Conservation (phyloP, 1,140 invertebrate genomes). For the Nymphalis io region DNA sequence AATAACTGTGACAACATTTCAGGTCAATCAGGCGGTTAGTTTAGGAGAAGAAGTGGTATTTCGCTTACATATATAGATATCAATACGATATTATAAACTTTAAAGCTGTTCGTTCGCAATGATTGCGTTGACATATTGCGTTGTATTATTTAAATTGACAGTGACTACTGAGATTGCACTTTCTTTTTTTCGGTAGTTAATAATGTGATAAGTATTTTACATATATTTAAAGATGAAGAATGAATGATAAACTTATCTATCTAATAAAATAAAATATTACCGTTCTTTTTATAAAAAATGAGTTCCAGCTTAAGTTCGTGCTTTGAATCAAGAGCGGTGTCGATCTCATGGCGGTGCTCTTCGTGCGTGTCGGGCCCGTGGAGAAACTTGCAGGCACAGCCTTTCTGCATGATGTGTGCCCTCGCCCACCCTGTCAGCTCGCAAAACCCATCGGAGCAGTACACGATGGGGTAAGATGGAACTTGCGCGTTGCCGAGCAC, state of each 20-base stretch:
- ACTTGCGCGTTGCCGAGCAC: slow-evolving; percentile 98
- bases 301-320: slow-evolving; percentile 96
- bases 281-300: slow-evolving; percentile 96
- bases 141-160: too few relatives aligned
- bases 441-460: slow-evolving; percentile 98
- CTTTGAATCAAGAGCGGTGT: slow-evolving; percentile 93
- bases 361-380: slow-evolving; percentile 95
- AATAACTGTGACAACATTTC: too few relatives aligned
- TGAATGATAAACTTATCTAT: not conserved
- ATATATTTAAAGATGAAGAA: too few relatives aligned
- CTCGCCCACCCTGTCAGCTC: slow-evolving; percentile 96
- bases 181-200: too few relatives aligned
- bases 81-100: too few relatives aligned
- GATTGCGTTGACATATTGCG: too few relatives aligned
- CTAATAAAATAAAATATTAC: slow-evolving; percentile 80
- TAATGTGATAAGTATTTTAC: too few relatives aligned
- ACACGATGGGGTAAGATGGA: slow-evolving; percentile 95
- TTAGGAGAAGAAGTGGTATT: too few relatives aligned
- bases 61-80: too few relatives aligned
- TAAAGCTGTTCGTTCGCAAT: too few relatives aligned
- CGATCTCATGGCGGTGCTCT: slow-evolving; percentile 93
- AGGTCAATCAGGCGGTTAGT: too few relatives aligned
- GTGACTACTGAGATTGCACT: too few relatives aligned
- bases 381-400: slow-evolving; percentile 97
- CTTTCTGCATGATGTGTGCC: slow-evolving; percentile 98